Conservation (phyloP, 2,113 vertebrate genomes). For the Corythoichthys intestinalis region DNA sequence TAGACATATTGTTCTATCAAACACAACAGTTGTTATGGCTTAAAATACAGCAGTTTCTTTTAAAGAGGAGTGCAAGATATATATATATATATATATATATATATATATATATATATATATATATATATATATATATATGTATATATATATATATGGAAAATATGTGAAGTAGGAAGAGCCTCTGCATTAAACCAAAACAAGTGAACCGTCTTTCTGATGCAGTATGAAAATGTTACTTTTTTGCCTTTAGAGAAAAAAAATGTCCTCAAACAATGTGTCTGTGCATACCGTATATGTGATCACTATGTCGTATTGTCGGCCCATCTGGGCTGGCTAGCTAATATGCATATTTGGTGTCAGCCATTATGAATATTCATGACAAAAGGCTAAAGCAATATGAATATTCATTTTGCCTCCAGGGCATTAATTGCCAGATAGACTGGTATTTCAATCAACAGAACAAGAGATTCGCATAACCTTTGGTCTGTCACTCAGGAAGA, state of each 20-base stretch:
- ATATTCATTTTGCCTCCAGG: conserved; percentile 59
- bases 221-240: background rate
- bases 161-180: background rate
- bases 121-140: too few relatives aligned
- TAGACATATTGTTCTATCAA: too few relatives aligned
- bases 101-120: too few relatives aligned
- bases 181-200: background rate
- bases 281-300: conserved; percentile 32
- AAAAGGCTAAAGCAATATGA: conserved; percentile 44
- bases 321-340: conserved; percentile 55
- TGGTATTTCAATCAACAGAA: conserved; percentile 52
- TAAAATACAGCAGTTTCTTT: too few relatives aligned
- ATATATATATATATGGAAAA: too few relatives aligned
- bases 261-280: background rate
- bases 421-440: conserved; percentile 37
- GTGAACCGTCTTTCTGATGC: background rate
- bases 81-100: too few relatives aligned
- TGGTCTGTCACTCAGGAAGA: conserved; percentile 25
- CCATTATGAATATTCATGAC: conserved; percentile 61
- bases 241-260: background rate
- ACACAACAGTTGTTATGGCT: too few relatives aligned
- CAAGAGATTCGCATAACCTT: conserved; percentile 38
- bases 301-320: conserved; percentile 56
- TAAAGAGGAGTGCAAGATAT: too few relatives aligned
- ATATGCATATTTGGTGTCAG: conserved; percentile 63